These are phyloP conservation scores for Platanista minor DNA, from an alignment of 2,113 vertebrate species.

Conservation along the genomic window DNA sequence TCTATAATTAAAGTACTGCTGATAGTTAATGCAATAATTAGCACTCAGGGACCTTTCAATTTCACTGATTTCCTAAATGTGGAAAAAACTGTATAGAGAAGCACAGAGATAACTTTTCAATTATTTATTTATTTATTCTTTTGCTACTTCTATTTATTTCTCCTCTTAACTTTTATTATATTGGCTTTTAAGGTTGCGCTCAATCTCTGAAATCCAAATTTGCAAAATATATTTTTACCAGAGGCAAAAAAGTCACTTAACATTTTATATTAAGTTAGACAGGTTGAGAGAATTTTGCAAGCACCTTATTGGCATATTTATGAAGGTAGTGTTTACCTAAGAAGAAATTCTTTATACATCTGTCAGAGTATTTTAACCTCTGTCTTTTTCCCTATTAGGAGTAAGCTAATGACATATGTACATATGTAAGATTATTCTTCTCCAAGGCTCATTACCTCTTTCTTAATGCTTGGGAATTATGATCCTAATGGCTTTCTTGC, in stretches of 20 bases:
- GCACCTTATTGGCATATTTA: neutral
- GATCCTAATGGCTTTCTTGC: conserved; percentile 4
- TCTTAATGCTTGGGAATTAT: conserved; percentile 47
- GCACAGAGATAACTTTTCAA: neutral
- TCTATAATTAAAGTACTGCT: neutral
- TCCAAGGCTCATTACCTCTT: conserved; percentile 34
- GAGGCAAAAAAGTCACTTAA: neutral
- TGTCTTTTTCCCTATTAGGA: neutral
- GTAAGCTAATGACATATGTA: neutral
- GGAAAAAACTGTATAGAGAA: neutral
- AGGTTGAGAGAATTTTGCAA: neutral
- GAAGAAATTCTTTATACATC: neutral
- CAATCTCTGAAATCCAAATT: neutral
- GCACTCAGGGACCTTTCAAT: neutral
- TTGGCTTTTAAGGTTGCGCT: conserved; percentile 2
- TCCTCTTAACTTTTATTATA: neutral
- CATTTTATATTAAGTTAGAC: conserved; percentile 4
- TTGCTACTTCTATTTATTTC: neutral
- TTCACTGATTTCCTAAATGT: neutral
- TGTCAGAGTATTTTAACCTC: neutral
- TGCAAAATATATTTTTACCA: conserved; percentile 2
- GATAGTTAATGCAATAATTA: neutral
- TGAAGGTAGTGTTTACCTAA: neutral
- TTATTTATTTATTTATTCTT: neutral
- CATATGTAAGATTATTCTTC: neutral